phyloP scores from a whole-genome alignment of 1,140 invertebrate genomes.

The Sycophaga agraensis region DNA sequence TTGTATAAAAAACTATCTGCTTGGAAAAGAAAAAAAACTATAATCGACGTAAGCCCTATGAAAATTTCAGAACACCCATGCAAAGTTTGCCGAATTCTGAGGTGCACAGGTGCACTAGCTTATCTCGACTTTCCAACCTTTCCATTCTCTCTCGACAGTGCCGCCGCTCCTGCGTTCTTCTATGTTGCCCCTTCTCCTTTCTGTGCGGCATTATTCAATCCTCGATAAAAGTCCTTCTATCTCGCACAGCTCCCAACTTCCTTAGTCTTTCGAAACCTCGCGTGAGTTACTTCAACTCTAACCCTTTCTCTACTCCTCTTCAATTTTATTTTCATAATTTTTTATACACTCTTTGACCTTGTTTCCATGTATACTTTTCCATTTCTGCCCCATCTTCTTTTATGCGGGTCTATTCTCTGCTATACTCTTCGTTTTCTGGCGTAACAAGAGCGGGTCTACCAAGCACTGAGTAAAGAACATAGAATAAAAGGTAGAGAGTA shows the following conservation, averaged over 20 bases:
- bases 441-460: neutral
- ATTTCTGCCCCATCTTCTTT: neutral
- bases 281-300: neutral
- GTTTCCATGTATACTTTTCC: neutral
- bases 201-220: neutral
- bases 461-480: too few species aligned
- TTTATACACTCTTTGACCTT: too few species aligned
- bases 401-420: neutral
- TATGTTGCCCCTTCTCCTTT: neutral
- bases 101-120: neutral
- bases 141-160: neutral
- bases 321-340: neutral
- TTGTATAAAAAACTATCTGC: too few species aligned
- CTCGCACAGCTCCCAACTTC: neutral
- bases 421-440: neutral
- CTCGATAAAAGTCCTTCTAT: conserved; percentile 14
- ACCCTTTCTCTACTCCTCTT: neutral
- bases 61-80: neutral
- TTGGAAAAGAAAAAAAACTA: too few species aligned
- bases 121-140: neutral
- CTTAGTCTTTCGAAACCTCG: conserved; percentile 6
- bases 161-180: neutral
- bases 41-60: neutral
- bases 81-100: conserved; percentile 1
- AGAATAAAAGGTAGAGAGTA: too few species aligned